Evolutionary conservation across 2,888 invertebrate species (phyloP).

Genomic region (Linyphia triangularis): DNA sequence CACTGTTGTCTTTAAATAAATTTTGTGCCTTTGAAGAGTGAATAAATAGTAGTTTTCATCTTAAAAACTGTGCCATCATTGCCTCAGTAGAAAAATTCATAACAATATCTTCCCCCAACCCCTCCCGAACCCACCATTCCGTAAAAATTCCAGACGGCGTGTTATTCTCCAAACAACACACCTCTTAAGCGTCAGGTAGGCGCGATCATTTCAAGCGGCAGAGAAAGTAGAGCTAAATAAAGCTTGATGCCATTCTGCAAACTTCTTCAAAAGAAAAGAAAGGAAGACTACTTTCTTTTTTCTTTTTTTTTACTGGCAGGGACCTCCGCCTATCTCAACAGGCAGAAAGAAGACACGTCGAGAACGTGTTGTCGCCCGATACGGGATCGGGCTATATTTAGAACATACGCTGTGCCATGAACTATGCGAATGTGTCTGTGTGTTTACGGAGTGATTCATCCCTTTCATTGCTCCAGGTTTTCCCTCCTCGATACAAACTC

Average conservation of each 20-base stretch:
- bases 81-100: no score
- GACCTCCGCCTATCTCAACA: slow-evolving; percentile 4
- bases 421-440: slow-evolving; percentile 38
- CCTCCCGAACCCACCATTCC: no score
- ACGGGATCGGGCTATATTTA: slow-evolving; percentile 52
- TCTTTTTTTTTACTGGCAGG: slow-evolving; percentile 41
- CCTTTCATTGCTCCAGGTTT: slow-evolving; percentile 5
- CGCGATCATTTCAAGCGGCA: neutral
- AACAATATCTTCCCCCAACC: no score
- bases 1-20: no score
- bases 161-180: slow-evolving; percentile 38
- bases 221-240: slow-evolving; percentile 47
- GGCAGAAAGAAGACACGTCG: slow-evolving; percentile 54
- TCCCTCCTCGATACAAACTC: no score
- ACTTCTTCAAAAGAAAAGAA: slow-evolving; percentile 13
- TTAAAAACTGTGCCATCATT: no score
- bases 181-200: slow-evolving; percentile 59
- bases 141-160: slow-evolving; percentile 51
- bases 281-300: slow-evolving; percentile 6
- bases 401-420: slow-evolving; percentile 40
- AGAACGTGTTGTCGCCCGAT: slow-evolving; percentile 31
- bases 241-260: slow-evolving; percentile 56
- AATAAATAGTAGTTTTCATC: no score
- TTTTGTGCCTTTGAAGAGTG: no score
- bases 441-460: slow-evolving; percentile 60